Evolutionary conservation across 2,113 vertebrate genomes (phyloP).

Genomic region (Sturnira hondurensis): DNA sequence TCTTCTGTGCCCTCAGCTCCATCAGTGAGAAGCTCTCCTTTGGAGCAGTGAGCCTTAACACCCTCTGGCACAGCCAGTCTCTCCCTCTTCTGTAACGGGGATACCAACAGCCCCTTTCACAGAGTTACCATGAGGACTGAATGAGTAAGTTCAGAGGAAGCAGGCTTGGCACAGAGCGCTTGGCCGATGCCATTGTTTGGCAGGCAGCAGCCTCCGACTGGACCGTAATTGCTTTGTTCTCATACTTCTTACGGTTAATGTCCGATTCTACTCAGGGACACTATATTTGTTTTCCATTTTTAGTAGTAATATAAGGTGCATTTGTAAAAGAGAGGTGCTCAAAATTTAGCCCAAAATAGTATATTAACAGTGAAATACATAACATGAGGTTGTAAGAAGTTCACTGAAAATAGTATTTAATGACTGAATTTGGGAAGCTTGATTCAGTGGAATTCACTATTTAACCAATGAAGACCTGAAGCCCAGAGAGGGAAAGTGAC

Average conservation of each 20-base stretch:
- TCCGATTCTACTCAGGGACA: not conserved
- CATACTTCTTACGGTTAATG: not conserved
- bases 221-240: not conserved
- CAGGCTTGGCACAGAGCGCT: not conserved
- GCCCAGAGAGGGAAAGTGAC: not conserved
- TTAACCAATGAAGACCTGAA: not conserved
- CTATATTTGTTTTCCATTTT: not conserved
- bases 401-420: not conserved
- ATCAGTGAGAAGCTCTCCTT: not conserved
- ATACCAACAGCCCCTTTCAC: not conserved
- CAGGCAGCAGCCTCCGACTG: not conserved
- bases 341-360: not conserved
- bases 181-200: not conserved
- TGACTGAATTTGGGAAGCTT: not conserved
- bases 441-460: not conserved
- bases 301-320: not conserved
- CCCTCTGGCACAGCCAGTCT: not conserved
- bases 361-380: not conserved
- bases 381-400: not conserved
- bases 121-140: not conserved
- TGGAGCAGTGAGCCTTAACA: not conserved
- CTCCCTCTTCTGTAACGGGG: not conserved
- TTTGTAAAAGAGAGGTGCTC: not conserved
- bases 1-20: not conserved
- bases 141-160: not conserved